Evolutionary conservation across 35 echinoderm and acorn worm genomes (phyloP).

Genomic region (Apostichopus parvimensis): DNA sequence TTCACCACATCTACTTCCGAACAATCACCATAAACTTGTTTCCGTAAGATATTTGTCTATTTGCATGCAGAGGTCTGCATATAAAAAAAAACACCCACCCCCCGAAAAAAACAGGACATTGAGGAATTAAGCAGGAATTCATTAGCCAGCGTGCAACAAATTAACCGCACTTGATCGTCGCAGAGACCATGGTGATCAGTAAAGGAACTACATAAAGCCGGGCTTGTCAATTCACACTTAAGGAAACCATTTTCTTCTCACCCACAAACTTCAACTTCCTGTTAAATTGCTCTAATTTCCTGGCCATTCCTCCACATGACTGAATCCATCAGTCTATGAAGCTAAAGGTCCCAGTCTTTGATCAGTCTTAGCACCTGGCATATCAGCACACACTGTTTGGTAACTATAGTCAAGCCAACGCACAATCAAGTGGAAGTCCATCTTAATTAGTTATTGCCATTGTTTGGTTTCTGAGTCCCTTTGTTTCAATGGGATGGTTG

Average conservation of each 20-base stretch:
- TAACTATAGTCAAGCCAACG: too few relatives aligned
- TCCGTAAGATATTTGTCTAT: constrained; percentile 4
- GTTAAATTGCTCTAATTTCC: constrained; percentile 5
- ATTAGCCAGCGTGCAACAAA: background rate
- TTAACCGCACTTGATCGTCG: background rate
- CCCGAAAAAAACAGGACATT: constrained; percentile 3
- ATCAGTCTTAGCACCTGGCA: too few relatives aligned
- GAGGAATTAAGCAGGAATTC: constrained; percentile 22
- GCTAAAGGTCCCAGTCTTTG: too few relatives aligned
- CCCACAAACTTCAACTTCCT: constrained; percentile 38
- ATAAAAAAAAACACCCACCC: background rate
- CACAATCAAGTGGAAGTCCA: too few relatives aligned
- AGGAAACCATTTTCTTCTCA: constrained; percentile 3
- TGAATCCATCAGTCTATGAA: constrained; percentile 11
- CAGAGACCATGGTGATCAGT: background rate
- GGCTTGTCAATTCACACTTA: constrained; percentile 20
- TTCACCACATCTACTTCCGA: background rate
- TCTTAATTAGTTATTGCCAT: background rate
- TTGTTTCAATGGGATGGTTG: constrained; percentile 18
- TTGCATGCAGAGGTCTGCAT: background rate
- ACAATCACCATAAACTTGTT: background rate
- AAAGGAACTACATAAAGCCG: background rate
- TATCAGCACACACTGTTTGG: too few relatives aligned
- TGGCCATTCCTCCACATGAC: background rate
- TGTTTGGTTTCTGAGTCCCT: background rate